phyloP scores from a whole-genome alignment of 2,888 invertebrate genomes.

The Baronia brevicornis region DNA sequence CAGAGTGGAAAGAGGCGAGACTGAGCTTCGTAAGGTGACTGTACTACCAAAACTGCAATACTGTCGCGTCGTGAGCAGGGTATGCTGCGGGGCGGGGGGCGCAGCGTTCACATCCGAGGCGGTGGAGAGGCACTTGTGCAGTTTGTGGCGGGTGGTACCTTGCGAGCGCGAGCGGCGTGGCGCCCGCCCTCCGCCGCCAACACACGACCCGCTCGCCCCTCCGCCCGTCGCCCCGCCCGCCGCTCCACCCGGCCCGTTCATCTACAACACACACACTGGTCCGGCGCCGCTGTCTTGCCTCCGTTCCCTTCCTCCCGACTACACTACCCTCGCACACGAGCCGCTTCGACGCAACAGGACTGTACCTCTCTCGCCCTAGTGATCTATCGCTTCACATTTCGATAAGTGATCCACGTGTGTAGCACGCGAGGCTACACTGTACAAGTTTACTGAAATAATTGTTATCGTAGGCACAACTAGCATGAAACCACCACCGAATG shows the following conservation, averaged over 20 bases:
- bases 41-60: conserved; percentile 97
- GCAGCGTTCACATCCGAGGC: conserved; percentile 86
- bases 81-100: conserved; percentile 77
- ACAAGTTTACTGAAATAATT: too few relatives aligned
- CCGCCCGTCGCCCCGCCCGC: conserved; percentile 24
- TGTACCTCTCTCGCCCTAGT: not conserved
- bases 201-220: conserved; percentile 40
- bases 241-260: conserved; percentile 57
- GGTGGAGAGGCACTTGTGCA: conserved; percentile 93
- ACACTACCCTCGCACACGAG: conserved; percentile 12
- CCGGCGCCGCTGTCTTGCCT: conserved; percentile 19
- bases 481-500: conserved; percentile 16
- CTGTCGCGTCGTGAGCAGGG: conserved; percentile 89
- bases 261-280: conserved; percentile 69
- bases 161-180: conserved; percentile 84
- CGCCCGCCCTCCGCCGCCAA: too few relatives aligned
- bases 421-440: too few relatives aligned
- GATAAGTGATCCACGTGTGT: too few relatives aligned
- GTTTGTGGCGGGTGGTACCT: conserved; percentile 96
- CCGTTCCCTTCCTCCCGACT: conserved; percentile 18
- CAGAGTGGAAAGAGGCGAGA: conserved; percentile 57
- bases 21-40: conserved; percentile 77
- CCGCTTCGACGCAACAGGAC: not conserved
- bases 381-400: too few relatives aligned
- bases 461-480: too few relatives aligned